Base-by-base conservation (phyloP, 1,140 invertebrate species). In the Leptinotarsa texana region DNA sequence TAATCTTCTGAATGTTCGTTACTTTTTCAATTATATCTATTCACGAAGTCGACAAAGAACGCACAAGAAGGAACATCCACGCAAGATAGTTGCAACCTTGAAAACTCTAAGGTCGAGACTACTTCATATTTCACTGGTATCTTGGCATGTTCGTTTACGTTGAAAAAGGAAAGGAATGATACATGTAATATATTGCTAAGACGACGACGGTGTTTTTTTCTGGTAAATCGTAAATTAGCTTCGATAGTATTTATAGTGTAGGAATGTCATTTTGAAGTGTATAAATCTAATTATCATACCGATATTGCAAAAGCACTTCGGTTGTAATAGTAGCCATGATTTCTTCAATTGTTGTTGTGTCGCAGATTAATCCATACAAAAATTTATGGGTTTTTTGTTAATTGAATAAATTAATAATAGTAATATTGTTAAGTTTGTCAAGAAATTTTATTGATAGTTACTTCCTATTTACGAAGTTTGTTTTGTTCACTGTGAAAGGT, bases 171-270 rank as follows among this genome's bases (percentile, higher is more conserved):
- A 72, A 75, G 67, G 61, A 18, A 65, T 67, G 47, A 72, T 62
- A 42, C 70, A 70, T 75, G 74, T 75, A 75, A 75, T 71, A 71
- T 49, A 71, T 71, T 71, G 57, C 69, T 63, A 72, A 67, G 80
- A 75, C 71, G 75, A 76, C 67, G 77, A 75, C 78, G 77, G 74
- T 73, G 75, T 80, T 82, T 81, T 79, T 81, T 80, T 79, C 79
- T 81, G 73, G 75, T 74, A 69, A 71, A 78, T 77, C 69, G 75
- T 83, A 83, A 83, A 83, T 83, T 82, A 82, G 79, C 78, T 80
- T 80, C 76, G 80, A 78, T 81, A 82, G 79, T 82, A 83, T 83
- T 83, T 83, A 83, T 77, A 76, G 75, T 22, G 6, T 42, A 42
- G 33, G 33, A 67, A 33, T 77, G 79, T 74, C 78, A 80, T 72